Conservation (phyloP, 1,140 invertebrate genomes). For the Watersipora subatra region DNA sequence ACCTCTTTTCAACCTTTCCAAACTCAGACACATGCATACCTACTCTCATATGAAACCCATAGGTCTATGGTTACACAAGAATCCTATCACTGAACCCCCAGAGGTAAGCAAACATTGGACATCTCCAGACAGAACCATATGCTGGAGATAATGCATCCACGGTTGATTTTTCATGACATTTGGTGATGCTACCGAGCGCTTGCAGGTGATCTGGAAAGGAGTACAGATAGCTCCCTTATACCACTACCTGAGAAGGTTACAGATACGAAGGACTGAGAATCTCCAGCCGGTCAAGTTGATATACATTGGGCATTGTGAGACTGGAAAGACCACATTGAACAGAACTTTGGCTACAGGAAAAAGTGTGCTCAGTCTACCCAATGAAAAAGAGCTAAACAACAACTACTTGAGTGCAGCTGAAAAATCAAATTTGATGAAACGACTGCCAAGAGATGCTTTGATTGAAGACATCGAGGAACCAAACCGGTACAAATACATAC, state of each 20-base stretch:
- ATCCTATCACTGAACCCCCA: constrained; percentile 32
- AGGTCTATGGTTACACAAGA: constrained; percentile 38
- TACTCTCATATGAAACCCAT: constrained; percentile 27
- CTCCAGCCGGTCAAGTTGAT: constrained; percentile 33
- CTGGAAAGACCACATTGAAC: constrained; percentile 31
- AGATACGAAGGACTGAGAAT: constrained; percentile 32
- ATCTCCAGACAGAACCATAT: constrained; percentile 30
- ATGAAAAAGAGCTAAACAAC: not conserved
- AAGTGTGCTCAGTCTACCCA: not conserved
- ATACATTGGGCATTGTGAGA: constrained; percentile 25
- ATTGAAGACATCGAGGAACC: not conserved
- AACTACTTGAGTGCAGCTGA: not conserved
- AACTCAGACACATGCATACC: constrained; percentile 26
- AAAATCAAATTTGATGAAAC: not conserved
- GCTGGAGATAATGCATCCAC: no score
- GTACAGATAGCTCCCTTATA: constrained; percentile 23
- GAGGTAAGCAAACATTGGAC: constrained; percentile 35
- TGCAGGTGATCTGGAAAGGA: not conserved
- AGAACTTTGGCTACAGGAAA: not conserved
- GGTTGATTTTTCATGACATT: not conserved
- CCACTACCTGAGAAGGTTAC: constrained; percentile 28
- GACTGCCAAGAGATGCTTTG: not conserved
- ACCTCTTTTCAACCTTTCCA: constrained; percentile 24
- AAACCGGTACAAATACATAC: not conserved
- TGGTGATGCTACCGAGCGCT: not conserved